Evolutionary conservation across 2,797 vertebrate genomes (phyloP).

Genomic region (Cichlasoma orientale): DNA sequence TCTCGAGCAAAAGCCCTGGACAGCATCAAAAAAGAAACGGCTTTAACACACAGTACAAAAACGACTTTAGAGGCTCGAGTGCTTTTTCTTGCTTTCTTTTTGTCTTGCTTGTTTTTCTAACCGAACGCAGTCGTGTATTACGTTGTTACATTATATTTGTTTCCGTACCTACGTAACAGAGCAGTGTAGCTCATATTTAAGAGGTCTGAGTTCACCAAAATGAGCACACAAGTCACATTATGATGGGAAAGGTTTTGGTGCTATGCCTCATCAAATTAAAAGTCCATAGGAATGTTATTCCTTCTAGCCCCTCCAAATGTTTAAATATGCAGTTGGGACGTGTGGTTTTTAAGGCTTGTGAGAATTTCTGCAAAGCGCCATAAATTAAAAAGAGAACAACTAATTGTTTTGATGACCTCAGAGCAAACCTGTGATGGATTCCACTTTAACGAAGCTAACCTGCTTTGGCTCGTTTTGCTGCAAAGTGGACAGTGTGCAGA

Average conservation of each 20-base stretch:
- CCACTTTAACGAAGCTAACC: slow-evolving; percentile 1
- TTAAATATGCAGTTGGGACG: slow-evolving; percentile 11
- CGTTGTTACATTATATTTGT: neutral
- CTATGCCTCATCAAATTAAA: slow-evolving; percentile 18
- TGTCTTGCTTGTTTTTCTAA: neutral
- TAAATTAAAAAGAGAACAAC: slow-evolving; percentile 22
- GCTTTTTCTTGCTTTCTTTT: neutral
- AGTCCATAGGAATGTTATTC: neutral
- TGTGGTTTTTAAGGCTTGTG: slow-evolving; percentile 7
- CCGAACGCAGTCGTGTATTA: neutral
- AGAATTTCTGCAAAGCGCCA: slow-evolving; percentile 12
- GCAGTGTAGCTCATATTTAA: neutral
- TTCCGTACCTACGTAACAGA: neutral
- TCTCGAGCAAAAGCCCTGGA: slow-evolving; percentile 88
- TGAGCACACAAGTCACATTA: neutral
- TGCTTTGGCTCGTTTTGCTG: slow-evolving; percentile 1
- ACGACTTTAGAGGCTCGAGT: neutral
- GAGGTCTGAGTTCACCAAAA: neutral
- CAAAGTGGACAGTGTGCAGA: slow-evolving; percentile 3
- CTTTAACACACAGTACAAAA: neutral
- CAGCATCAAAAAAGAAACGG: neutral
- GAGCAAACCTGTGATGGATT: slow-evolving; percentile 2
- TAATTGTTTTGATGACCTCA: neutral
- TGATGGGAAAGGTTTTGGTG: neutral
- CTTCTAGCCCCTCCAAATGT: neutral